Base-by-base conservation (phyloP, 2,113 vertebrate species). In the Limanda limanda region DNA sequence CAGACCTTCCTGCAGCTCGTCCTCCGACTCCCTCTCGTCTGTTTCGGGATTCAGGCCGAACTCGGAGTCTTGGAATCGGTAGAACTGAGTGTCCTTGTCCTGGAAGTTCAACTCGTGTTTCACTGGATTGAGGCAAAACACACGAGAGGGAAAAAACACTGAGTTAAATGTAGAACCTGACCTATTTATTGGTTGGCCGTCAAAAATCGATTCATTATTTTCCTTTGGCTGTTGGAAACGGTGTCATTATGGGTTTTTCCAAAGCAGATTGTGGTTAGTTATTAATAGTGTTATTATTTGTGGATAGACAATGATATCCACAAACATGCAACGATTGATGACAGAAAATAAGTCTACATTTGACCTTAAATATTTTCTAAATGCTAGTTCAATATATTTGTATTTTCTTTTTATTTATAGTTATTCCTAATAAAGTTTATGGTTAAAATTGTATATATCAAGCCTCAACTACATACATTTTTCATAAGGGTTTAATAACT, bases 71-170 rank as follows among this genome's bases (percentile, higher is more conserved):
- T 93, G 89, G 31, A 99, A 98, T n/a, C 96, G 96, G 37, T 97
- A 98, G 85, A 99, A 98, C 71, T 98, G 97, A 2, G 95, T 92
- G 6, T 99, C 97, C 85, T 95, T 96, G 91, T 99, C 97, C 65
- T 95, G 96, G 92, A 98, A 98, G 89, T 97, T 96, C 89, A 96
- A 91, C 87, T 98, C 97, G 2, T 96, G 96, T 92, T 95, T 97
- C 83, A 97, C 97, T 99, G 83, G 31, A 81, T 60, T 20, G 47
- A 31, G 78, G 62, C 17, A 78, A 18, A 75, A 71, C 40, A 42
- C 40, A 13, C 3, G 3, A 3, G 11, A 10, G 21, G 21, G 8
- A 56, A 15, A 15, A 24, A 31, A 7, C 31, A 62, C n/a, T 31
- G 3, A 13, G 25, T 20, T 72, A 5, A 61, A 62, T 42, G 17